Evolutionary conservation across 2,888 invertebrate species (phyloP), one percentile per base, ranked within the genome.

Genomic region (Ochlodes sylvanus): DNA sequence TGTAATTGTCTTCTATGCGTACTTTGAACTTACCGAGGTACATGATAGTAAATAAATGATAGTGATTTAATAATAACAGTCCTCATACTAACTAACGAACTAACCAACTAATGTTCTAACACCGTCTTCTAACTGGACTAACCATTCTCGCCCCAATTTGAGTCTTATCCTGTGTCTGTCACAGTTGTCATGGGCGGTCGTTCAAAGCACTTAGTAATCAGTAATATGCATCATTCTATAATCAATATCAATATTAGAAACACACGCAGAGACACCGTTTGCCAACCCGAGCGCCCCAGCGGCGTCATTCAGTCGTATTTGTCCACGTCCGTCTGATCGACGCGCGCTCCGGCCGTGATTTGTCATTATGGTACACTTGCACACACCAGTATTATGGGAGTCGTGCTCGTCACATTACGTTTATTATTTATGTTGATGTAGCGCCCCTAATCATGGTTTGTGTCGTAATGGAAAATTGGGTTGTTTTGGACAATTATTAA

Each of bases 301-400:
- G 9, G 42, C 58, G 42, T 65, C 70, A 68, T 70, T 57, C 69
- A 57, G 63, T 54, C 67, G 70, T 76, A 76, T 76, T 77, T 76
- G 76, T 75, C 75, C 76, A 77, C 73, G 77, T 76, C 74, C 63
- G 38, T 14, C 61, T 72, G 71, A 75, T 76, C 70, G 75, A 73
- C 74, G 71, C 74, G 75, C 76, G 76, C 17, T 73, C 70, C 58
- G 32, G 50, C 57, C 27, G 63, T 66, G 68, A 68, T 73, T 70
- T 71, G 69, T 75, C 75, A 74, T 72, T 74, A 72, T 69, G 32
- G 42, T 55, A 55, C 55, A 47, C 12, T 54, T 54, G 44, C 42
- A 38, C 21, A 44, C 62, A 69, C 52, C 17, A 15, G 54, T 60
- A 63, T 68, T 65, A 65, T 62, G 47, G 57, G 47, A 9, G 44